These are phyloP conservation scores for Eupithecia subfuscata DNA, from an alignment of 2,888 invertebrate genomes.

Conservation along the genomic window DNA sequence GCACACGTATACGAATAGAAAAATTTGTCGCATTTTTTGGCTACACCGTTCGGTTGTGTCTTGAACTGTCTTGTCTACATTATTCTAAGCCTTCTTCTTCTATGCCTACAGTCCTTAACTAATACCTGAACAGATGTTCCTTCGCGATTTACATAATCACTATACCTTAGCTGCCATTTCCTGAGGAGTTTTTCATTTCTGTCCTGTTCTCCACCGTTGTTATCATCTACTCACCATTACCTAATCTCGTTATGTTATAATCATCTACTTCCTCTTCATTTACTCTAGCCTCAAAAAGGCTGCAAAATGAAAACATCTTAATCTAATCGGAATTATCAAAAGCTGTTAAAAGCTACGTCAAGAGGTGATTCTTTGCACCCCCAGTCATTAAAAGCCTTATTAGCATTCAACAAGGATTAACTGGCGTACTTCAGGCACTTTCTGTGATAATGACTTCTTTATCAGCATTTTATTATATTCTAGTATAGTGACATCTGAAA, in stretches of 20 bases:
- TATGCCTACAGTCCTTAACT: background rate
- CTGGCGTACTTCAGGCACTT: slow-evolving; percentile 59
- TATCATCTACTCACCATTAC: background rate
- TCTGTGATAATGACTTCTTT: slow-evolving; percentile 66
- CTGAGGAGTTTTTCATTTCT: background rate
- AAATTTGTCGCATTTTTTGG: too few species aligned
- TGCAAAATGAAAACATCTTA: background rate
- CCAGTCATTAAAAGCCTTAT: slow-evolving; percentile 64
- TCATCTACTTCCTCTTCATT: background rate
- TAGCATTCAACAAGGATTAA: slow-evolving; percentile 68
- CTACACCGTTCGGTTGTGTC: too few species aligned
- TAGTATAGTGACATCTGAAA: slow-evolving; percentile 38
- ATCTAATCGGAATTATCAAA: slow-evolving; percentile 19
- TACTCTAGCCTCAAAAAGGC: background rate
- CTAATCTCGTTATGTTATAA: background rate
- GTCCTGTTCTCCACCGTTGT: background rate
- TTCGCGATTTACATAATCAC: background rate
- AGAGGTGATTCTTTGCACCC: slow-evolving; percentile 50
- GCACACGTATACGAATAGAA: too few species aligned
- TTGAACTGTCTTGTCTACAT: too few species aligned
- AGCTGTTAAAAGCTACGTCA: slow-evolving; percentile 28
- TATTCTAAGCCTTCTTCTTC: too few species aligned
- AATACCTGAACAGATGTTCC: background rate
- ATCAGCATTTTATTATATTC: slow-evolving; percentile 46
- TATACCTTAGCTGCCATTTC: background rate